Base-by-base conservation (phyloP, 2,797 vertebrate species). In the Hippocampus kuda region DNA sequence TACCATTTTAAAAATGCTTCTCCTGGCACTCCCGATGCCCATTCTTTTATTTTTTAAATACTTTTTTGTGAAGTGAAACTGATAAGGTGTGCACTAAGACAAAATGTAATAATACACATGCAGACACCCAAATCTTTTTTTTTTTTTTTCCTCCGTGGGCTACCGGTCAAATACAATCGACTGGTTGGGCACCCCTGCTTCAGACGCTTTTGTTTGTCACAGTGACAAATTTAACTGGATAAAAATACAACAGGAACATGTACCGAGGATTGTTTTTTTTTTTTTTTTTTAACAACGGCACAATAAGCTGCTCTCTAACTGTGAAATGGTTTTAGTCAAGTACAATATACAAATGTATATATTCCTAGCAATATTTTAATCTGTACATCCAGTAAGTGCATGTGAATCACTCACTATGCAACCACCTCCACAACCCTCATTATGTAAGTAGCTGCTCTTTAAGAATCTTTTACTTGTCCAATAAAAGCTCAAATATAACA, bases 401-500 rank as follows among this genome's bases (percentile, higher is more conserved):
- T 82, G 81, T 81, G 69, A 75, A 79, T 82, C 78, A 73, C 77
- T 72, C 79, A 81, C 85, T 88, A 86, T 88, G 87, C 85, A 88
- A 89, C 71, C 72, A 83, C 75, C 68, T 75, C 68, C 68, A 75
- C n/a, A 72, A 68, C 76, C 83, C 75, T 83, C 60, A 71, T 75
- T 66, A 78, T 79, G 66, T 72, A 30, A 60, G 72, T 76, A 76
- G 76, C 70, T 75, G 78, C 64, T 81, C 73, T 87, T 90, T 90
- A 70, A 75, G 69, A 83, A 83, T 82, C 5, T 91, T 92, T 93
- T 91, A 87, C 6, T 93, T 93, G 89, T 88, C 93, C 90, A 96
- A 95, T 96, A 96, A 97, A 96, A 85, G 84, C 85, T 92, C 91
- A 87, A 82, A 85, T 69, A 72, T 73, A 57, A 68, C 46, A 74